Conservation (phyloP, 2,797 vertebrate species). For the Coracias cyanogaster region DNA sequence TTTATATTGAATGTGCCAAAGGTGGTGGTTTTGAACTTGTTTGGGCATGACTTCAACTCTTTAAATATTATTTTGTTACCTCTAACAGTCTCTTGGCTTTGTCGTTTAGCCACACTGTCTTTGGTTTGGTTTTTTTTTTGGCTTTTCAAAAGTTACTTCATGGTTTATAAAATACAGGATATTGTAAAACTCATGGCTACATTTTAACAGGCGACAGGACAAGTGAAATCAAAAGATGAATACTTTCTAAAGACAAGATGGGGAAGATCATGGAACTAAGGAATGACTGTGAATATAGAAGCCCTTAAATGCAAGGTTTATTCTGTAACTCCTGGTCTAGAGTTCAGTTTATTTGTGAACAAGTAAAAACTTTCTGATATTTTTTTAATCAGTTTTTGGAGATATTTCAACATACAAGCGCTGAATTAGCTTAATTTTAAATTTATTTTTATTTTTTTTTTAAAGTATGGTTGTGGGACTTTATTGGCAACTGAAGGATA, state of each 20-base stretch:
- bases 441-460: not conserved
- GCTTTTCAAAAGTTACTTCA: constrained; percentile 24
- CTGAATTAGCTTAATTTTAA: not conserved
- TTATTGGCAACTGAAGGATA: not conserved
- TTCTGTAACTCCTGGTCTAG: not conserved
- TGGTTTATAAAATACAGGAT: constrained; percentile 22
- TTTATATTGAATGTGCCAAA: not conserved
- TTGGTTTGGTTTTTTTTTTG: not conserved
- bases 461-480: not conserved
- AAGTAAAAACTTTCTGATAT: not conserved
- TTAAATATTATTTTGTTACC: not conserved
- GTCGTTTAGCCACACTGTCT: constrained; percentile 4
- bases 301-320: not conserved
- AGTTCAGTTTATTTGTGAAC: not conserved
- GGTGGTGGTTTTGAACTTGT: constrained; percentile 23
- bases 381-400: not conserved
- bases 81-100: not conserved
- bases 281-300: not conserved
- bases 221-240: constrained; percentile 1
- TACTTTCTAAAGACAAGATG: not conserved
- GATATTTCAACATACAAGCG: not conserved
- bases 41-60: constrained; percentile 19
- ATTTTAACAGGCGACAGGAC: not conserved
- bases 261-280: not conserved
- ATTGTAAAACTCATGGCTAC: not conserved